phyloP scores from a whole-genome alignment of 2,113 vertebrate species.

The Rallus limicola region DNA sequence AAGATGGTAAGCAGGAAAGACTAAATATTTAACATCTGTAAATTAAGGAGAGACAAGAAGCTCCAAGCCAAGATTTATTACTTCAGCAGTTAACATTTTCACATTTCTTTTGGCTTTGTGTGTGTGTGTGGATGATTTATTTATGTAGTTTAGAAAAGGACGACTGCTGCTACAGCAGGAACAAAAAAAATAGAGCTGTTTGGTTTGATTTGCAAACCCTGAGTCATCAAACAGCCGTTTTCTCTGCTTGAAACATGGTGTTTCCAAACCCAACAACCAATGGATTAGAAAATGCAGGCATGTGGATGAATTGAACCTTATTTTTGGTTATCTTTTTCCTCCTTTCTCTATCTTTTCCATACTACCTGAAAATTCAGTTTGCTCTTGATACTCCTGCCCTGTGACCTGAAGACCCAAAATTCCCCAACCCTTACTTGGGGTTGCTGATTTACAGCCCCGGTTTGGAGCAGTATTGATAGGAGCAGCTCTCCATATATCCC shows the following conservation, averaged over 20 bases:
- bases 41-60: neutral
- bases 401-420: neutral
- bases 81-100: neutral
- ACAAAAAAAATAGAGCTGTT: neutral
- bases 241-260: neutral
- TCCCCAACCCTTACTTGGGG: neutral
- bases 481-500: neutral
- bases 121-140: neutral
- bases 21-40: neutral
- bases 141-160: neutral
- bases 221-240: neutral
- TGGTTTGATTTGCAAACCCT: neutral
- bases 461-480: neutral
- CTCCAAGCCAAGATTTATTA: neutral
- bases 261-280: neutral
- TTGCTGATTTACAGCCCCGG: accelerated
- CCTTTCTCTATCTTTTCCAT: neutral
- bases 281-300: neutral
- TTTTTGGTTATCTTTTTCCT: neutral
- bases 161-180: neutral
- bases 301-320: neutral
- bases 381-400: accelerated
- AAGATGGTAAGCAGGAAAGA: neutral
- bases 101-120: neutral
- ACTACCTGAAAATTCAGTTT: neutral